A percentile compares a stretch with the other conserved stretches of the same genome.
Evolutionary conservation across 1,140 invertebrate species (phyloP).

Genomic region (Parasteatoda tepidariorum): DNA sequence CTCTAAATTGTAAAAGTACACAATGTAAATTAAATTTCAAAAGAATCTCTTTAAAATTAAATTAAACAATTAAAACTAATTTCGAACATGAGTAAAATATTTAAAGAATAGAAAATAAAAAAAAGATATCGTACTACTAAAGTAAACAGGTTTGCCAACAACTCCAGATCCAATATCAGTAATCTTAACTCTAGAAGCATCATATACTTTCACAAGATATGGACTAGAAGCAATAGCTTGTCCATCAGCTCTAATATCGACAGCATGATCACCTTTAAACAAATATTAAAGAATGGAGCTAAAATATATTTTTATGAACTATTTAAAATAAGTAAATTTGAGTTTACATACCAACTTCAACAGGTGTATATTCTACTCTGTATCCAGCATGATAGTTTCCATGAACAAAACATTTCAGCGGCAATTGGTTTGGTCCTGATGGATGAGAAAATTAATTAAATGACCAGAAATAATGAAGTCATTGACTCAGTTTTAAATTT

Average conservation of each 20-base stretch:
- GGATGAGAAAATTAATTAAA: too few relatives aligned
- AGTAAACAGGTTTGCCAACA: constrained; percentile 91
- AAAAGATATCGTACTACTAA: constrained; percentile 93
- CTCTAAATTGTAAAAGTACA: too few relatives aligned
- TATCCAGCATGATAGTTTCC: constrained; percentile 67
- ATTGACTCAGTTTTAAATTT: too few relatives aligned
- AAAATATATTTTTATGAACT: background rate
- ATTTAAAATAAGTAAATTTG: background rate
- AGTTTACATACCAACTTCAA: constrained; percentile 80
- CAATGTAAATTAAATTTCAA: too few relatives aligned
- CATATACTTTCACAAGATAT: constrained; percentile 93
- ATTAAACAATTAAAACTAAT: too few relatives aligned
- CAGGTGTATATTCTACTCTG: constrained; percentile 84
- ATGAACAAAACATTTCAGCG: constrained; percentile 60
- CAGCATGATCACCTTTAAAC: constrained; percentile 83
- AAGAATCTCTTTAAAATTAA: too few relatives aligned
- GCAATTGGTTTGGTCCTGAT: constrained; percentile 61
- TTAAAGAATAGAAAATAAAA: too few relatives aligned
- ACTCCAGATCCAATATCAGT: constrained; percentile 89
- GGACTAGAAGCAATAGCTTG: constrained; percentile 92
- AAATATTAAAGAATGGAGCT: background rate
- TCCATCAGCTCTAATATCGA: constrained; percentile 85
- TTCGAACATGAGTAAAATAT: too few relatives aligned
- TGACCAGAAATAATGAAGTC: too few relatives aligned
- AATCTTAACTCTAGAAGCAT: constrained; percentile 89